Percentiles rank a stretch among this genome's conserved stretches.
phyloP scores from a whole-genome alignment of 2,797 vertebrate species.

The Sparus aurata region DNA sequence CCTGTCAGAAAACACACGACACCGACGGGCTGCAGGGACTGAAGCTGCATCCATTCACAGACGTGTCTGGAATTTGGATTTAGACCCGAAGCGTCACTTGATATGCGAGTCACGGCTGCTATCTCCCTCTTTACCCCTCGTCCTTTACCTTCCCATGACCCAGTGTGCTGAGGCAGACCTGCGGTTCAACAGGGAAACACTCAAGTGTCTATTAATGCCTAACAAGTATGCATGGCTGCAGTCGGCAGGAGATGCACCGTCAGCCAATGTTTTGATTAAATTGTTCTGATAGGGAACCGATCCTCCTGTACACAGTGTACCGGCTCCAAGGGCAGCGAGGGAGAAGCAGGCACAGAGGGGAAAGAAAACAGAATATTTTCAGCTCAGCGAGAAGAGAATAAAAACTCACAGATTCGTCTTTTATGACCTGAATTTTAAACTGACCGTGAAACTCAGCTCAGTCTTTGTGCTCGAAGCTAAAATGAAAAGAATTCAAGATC shows the following conservation, averaged over 20 bases:
- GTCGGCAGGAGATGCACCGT: constrained; percentile 51
- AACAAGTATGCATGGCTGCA: constrained; percentile 56
- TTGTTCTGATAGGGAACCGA: constrained; percentile 48
- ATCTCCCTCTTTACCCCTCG: not conserved
- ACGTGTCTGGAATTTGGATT: constrained; percentile 31
- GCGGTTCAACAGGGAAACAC: constrained; percentile 49
- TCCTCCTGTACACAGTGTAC: constrained; percentile 20
- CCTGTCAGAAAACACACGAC: not conserved
- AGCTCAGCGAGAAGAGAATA: too few relatives aligned
- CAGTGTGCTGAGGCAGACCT: constrained; percentile 24
- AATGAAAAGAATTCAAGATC: not conserved
- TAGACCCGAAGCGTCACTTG: not conserved
- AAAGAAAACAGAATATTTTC: not conserved
- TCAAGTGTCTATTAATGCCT: constrained; percentile 60
- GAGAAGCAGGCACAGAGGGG: not conserved
- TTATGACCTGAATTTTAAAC: not conserved
- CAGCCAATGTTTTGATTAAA: constrained; percentile 63
- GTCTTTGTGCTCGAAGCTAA: not conserved
- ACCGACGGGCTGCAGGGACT: not conserved
- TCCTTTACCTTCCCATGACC: constrained; percentile 52
- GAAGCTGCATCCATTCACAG: not conserved
- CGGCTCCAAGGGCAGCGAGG: constrained; percentile 34
- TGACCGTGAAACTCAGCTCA: not conserved
- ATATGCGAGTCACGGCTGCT: constrained; percentile 36
- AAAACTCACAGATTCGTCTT: not conserved